These are phyloP conservation scores for Antechinus flavipes DNA, from an alignment of 2,113 vertebrate genomes.

Conservation along the genomic window DNA sequence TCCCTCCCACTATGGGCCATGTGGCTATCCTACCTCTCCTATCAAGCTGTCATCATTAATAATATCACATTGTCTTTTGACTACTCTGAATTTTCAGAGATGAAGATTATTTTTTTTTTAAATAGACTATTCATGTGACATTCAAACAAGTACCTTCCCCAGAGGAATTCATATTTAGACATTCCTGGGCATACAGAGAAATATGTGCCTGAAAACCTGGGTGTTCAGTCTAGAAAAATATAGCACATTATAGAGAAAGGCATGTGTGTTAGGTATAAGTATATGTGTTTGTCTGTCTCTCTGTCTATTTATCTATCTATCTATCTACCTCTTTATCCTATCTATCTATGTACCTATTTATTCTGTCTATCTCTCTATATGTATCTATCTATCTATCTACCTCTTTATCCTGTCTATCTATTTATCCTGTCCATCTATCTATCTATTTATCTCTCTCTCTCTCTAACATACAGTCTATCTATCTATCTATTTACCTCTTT, in stretches of 20 bases:
- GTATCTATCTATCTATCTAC: too few species aligned
- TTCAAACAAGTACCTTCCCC: not conserved
- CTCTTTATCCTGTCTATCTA: too few species aligned
- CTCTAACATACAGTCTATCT: too few species aligned
- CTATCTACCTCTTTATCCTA: too few species aligned
- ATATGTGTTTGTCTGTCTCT: not conserved
- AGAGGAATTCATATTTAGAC: not conserved
- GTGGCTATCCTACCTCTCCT: not conserved
- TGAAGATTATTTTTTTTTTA: not conserved
- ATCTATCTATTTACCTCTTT: too few species aligned
- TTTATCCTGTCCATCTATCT: too few species aligned
- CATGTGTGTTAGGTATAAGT: not conserved
- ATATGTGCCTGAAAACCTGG: not conserved
- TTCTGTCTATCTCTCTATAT: too few species aligned
- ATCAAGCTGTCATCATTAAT: not conserved
- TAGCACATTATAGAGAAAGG: not conserved
- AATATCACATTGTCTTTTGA: not conserved
- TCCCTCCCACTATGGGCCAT: rapidly evolving
- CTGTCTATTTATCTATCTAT: too few species aligned
- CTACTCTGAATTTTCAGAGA: not conserved
- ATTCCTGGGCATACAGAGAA: not conserved
- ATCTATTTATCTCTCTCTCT: too few species aligned
- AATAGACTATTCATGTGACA: not conserved
- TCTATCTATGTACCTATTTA: too few species aligned
- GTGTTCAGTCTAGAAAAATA: not conserved